These are phyloP conservation scores for Dryadula phaetusa DNA, from an alignment of 2,888 invertebrate genomes.

Conservation along the genomic window DNA sequence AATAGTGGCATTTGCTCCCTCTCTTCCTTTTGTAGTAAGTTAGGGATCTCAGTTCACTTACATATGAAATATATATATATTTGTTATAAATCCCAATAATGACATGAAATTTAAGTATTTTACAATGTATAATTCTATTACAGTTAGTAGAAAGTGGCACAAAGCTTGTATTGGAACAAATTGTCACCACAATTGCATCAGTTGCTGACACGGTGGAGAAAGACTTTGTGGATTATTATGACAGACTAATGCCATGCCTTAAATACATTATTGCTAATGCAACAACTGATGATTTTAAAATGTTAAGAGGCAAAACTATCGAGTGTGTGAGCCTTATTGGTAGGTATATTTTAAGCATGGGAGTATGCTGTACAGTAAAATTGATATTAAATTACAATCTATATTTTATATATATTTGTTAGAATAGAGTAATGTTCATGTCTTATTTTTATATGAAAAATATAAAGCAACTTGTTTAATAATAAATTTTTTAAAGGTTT, in stretches of 20 bases:
- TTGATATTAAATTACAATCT: no score
- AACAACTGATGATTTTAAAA: conserved; percentile 92
- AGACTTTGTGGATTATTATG: conserved; percentile 97
- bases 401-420: no score
- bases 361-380: no score
- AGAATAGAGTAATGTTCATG: no score
- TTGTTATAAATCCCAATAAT: not conserved
- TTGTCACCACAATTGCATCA: conserved; percentile 99
- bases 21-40: conserved; percentile 65
- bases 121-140: conserved; percentile 36
- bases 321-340: conserved; percentile 99
- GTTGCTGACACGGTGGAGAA: conserved; percentile 99
- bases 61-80: conserved; percentile 48
- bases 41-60: conserved; percentile 78
- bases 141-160: conserved; percentile 95
- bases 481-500: conserved; percentile 73
- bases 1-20: conserved; percentile 77
- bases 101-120: not conserved
- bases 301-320: conserved; percentile 98
- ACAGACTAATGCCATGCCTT: conserved; percentile 95
- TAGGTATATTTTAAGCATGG: conserved; percentile 49
- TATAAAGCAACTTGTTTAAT: no score
- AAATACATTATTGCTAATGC: conserved; percentile 99
- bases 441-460: no score
- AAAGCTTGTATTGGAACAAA: conserved; percentile 98